A percentile compares a stretch with the other conserved stretches of the same genome.
Conservation (phyloP, 2,888 invertebrate genomes). For the Podabrus alpinus region DNA sequence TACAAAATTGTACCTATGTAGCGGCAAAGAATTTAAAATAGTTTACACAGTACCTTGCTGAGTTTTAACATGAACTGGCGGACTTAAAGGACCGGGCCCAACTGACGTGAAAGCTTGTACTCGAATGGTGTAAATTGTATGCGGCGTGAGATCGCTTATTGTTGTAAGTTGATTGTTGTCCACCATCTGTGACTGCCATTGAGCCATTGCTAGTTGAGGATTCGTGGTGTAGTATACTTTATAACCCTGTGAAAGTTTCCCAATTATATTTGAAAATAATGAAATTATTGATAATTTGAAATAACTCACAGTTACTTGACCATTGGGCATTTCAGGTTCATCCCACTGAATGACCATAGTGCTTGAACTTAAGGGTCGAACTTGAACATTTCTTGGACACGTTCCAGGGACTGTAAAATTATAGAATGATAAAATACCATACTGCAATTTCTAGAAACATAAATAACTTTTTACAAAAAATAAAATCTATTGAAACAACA, state of each 20-base stretch:
- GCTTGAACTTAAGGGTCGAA: constrained; percentile 89
- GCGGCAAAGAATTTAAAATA: not conserved
- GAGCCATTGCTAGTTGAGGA: constrained; percentile 81
- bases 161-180: constrained; percentile 92
- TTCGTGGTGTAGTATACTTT: constrained; percentile 96
- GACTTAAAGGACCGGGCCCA: constrained; percentile 93
- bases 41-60: constrained; percentile 75
- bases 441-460: not conserved
- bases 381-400: constrained; percentile 92
- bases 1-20: constrained; percentile 8
- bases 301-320: constrained; percentile 88
- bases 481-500: not conserved
- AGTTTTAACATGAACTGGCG: constrained; percentile 97
- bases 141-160: constrained; percentile 87
- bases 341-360: constrained; percentile 99
- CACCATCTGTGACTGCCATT: constrained; percentile 93
- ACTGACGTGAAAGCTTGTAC: constrained; percentile 93
- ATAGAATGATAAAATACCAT: constrained; percentile 15
- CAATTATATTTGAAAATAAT: not conserved
- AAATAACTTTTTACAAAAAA: not conserved
- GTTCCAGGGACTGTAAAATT: constrained; percentile 85
- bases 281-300: not conserved
- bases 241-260: constrained; percentile 75
- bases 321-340: constrained; percentile 96
- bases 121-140: constrained; percentile 91